phyloP scores from a whole-genome alignment of 1,140 invertebrate genomes.

The Lepeophtheirus salmonis region DNA sequence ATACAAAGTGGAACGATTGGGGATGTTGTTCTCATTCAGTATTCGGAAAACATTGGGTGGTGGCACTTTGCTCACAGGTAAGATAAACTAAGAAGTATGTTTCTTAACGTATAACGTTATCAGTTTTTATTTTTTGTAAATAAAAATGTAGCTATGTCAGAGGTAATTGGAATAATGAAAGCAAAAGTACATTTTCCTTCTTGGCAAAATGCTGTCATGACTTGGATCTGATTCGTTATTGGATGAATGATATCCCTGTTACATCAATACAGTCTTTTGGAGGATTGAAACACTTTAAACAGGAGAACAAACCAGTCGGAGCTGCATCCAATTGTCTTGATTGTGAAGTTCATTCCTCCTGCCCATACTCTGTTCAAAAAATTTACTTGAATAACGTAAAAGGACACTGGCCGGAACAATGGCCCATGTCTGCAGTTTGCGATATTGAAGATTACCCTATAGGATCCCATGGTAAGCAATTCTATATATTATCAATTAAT shows the following conservation, averaged over 20 bases:
- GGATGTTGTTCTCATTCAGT: slow-evolving; percentile 31
- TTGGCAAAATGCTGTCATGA: slow-evolving; percentile 35
- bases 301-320: slow-evolving; percentile 23
- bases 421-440: slow-evolving; percentile 27
- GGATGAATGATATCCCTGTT: slow-evolving; percentile 28
- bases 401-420: slow-evolving; percentile 20
- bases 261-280: slow-evolving; percentile 31
- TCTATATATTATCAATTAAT: not conserved
- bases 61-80: slow-evolving; percentile 32
- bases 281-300: slow-evolving; percentile 29
- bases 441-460: slow-evolving; percentile 24
- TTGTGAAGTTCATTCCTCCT: slow-evolving; percentile 27
- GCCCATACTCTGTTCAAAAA: slow-evolving; percentile 33
- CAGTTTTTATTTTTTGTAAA: slow-evolving; percentile 12
- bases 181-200: slow-evolving; percentile 29
- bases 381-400: slow-evolving; percentile 27
- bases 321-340: slow-evolving; percentile 28
- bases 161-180: slow-evolving; percentile 32
- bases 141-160: slow-evolving; percentile 26
- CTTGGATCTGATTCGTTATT: slow-evolving; percentile 31
- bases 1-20: slow-evolving; percentile 30
- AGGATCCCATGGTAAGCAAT: slow-evolving; percentile 12
- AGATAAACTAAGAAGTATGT: slow-evolving; percentile 3
- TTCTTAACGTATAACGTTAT: slow-evolving; percentile 21
- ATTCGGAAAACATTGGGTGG: slow-evolving; percentile 32